phyloP scores from a whole-genome alignment of 2,113 vertebrate species.

The Formicarius rufipectus region DNA sequence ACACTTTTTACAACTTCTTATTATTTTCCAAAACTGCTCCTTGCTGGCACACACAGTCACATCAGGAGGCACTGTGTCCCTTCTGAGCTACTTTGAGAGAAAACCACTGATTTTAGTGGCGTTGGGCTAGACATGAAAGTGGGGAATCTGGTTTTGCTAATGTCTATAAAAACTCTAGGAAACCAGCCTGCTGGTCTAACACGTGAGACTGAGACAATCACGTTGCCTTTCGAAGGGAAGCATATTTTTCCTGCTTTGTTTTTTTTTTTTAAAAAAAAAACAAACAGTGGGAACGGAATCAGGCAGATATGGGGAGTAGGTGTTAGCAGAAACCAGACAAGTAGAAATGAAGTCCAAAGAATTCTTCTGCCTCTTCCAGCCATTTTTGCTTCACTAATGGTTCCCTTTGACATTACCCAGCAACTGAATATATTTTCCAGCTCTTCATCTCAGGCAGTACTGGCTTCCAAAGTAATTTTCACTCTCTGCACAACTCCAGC shows the following conservation, averaged over 20 bases:
- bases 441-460: background rate
- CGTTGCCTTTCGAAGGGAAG: background rate
- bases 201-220: background rate
- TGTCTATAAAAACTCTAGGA: background rate
- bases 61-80: background rate
- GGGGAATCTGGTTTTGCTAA: background rate
- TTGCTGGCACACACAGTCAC: accelerated
- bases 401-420: background rate
- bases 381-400: background rate
- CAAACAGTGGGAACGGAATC: background rate
- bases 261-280: background rate
- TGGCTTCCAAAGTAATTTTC: background rate
- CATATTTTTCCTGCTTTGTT: background rate
- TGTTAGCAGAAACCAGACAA: background rate
- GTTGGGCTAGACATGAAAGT: background rate
- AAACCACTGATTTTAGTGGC: background rate
- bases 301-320: background rate
- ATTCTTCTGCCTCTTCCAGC: background rate
- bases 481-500: background rate
- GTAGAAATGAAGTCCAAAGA: background rate
- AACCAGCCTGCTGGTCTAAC: background rate
- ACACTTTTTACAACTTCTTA: background rate
- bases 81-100: background rate
- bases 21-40: background rate
- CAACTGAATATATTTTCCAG: background rate